Evolutionary conservation across 2,113 vertebrate species (phyloP).

Genomic region (Campylorhamphus procurvoides): DNA sequence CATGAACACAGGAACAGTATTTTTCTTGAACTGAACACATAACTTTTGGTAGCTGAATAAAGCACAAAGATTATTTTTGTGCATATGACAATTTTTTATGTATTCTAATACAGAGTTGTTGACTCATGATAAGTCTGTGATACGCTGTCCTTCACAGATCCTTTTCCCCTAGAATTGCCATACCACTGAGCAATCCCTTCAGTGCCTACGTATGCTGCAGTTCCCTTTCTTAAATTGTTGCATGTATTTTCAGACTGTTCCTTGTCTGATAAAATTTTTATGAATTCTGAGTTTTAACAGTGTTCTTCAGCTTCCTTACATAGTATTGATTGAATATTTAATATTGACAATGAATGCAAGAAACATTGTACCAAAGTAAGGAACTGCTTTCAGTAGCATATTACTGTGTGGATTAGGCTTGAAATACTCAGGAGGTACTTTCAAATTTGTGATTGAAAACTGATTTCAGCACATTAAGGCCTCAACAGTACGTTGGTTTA

Average conservation of each 20-base stretch:
- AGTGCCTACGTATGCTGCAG: neutral
- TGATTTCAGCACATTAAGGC: neutral
- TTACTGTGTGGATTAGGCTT: neutral
- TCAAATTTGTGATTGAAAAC: neutral
- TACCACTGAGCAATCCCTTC: neutral
- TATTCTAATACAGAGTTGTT: neutral
- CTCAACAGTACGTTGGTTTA: neutral
- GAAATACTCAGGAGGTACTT: neutral
- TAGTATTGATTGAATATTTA: neutral
- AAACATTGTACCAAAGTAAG: neutral
- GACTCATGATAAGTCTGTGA: neutral
- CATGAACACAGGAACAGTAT: neutral
- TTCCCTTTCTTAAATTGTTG: neutral
- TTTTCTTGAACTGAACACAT: neutral
- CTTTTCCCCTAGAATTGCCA: neutral
- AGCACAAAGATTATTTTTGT: neutral
- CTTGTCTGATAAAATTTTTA: neutral
- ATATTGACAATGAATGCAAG: neutral
- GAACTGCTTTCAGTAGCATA: neutral
- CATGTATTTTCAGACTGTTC: neutral
- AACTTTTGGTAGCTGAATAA: neutral
- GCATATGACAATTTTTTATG: neutral
- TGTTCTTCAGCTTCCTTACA: neutral
- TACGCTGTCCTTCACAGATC: fast-evolving
- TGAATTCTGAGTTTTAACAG: neutral